Percentiles rank a stretch among this genome's conserved stretches.
These are phyloP conservation scores for Betta splendens DNA, from an alignment of 2,797 vertebrate species.

Conservation along the genomic window DNA sequence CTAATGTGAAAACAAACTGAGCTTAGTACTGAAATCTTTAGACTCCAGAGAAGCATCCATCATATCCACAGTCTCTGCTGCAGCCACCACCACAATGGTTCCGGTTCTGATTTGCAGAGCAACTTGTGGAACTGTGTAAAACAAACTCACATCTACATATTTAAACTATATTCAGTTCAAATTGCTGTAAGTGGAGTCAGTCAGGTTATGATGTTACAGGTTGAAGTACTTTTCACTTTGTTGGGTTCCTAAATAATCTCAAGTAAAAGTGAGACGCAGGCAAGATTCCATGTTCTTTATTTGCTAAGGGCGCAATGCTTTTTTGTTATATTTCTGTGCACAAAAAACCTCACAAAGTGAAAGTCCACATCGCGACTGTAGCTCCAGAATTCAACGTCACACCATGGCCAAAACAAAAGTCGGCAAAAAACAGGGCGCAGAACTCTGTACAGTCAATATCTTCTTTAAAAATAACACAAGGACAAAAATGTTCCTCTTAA, in stretches of 20 bases:
- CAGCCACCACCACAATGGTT: too few relatives aligned
- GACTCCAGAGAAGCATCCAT: too few relatives aligned
- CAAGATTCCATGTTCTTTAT: slow-evolving; percentile 94
- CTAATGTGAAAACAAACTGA: too few relatives aligned
- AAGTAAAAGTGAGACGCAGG: slow-evolving; percentile 86
- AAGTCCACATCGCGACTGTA: slow-evolving; percentile 92
- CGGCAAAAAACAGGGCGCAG: slow-evolving; percentile 87
- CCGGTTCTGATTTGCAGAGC: too few relatives aligned
- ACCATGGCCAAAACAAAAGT: slow-evolving; percentile 93
- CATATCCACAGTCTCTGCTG: too few relatives aligned
- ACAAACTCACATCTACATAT: too few relatives aligned
- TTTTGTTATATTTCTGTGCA: slow-evolving; percentile 91
- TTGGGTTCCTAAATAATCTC: slow-evolving; percentile 11
- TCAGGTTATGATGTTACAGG: too few relatives aligned
- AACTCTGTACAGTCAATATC: slow-evolving; percentile 91
- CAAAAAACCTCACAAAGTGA: slow-evolving; percentile 92
- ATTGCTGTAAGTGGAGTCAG: too few relatives aligned
- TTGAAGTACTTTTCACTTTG: too few relatives aligned
- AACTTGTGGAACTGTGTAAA: too few relatives aligned
- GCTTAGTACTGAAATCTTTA: too few relatives aligned
- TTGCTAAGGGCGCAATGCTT: slow-evolving; percentile 93
- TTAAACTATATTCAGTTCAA: too few relatives aligned
- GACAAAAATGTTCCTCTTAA: slow-evolving; percentile 99
- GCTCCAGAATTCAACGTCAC: slow-evolving; percentile 91
- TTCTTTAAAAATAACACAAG: slow-evolving; percentile 90